Evolutionary conservation across 2,888 invertebrate species (phyloP).

Genomic region (Galeruca laticollis): DNA sequence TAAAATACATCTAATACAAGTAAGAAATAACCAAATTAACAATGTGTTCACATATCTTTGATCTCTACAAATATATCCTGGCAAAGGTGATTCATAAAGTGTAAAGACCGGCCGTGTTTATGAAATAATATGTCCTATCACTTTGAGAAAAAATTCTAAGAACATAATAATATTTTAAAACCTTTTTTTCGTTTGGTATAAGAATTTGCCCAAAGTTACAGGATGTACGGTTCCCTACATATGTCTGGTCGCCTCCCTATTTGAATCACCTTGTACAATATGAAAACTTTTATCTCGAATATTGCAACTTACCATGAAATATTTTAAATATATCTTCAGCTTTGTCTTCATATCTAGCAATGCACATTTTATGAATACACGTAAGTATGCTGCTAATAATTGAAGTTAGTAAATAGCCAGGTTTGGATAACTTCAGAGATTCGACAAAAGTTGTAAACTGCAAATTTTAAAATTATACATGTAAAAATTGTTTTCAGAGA

Average conservation of each 20-base stretch:
- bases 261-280: neutral
- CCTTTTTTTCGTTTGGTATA: no score
- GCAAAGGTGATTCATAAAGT: no score
- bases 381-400: conserved; percentile 56
- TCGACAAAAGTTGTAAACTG: conserved; percentile 61
- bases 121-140: no score
- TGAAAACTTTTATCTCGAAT: no score
- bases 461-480: conserved; percentile 35
- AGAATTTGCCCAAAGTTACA: no score
- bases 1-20: no score
- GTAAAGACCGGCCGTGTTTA: no score
- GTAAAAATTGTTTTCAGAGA: conserved; percentile 3
- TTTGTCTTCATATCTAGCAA: conserved; percentile 57
- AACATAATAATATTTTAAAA: no score
- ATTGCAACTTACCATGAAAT: conserved; percentile 44
- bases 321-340: conserved; percentile 59
- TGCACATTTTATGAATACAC: conserved; percentile 59
- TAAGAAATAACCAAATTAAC: no score
- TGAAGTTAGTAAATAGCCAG: conserved; percentile 51
- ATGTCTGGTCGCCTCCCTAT: neutral
- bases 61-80: no score
- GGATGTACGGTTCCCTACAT: neutral
- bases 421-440: conserved; percentile 54
- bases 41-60: no score
- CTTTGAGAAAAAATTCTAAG: no score